phyloP scores from a whole-genome alignment of 2,888 invertebrate species.

The Paralinhomoeus sp. region DNA sequence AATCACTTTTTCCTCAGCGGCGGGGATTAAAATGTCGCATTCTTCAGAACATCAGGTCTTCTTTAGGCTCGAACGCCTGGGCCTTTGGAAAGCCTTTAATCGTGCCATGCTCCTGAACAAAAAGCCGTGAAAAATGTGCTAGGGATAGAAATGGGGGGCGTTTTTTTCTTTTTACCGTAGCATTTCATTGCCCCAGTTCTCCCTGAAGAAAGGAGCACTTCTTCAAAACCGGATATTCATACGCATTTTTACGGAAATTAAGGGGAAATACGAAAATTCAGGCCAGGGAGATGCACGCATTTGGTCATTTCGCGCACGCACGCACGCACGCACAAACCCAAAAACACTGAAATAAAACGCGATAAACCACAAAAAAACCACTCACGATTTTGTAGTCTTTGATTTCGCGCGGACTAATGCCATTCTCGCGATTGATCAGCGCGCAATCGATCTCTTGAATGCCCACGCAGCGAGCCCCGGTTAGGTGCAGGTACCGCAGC shows the following conservation, averaged over 20 bases:
- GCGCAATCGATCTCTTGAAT: constrained; percentile 68
- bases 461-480: constrained; percentile 74
- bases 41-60: constrained; percentile 55
- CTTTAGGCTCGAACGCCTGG: constrained; percentile 43
- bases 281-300: neutral
- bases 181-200: too few relatives aligned
- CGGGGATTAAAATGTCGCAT: constrained; percentile 88
- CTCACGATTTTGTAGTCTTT: constrained; percentile 22
- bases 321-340: too few relatives aligned
- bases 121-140: too few relatives aligned
- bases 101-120: constrained; percentile 47
- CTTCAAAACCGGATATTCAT: too few relatives aligned
- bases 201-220: too few relatives aligned
- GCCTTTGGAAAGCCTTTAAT: constrained; percentile 75
- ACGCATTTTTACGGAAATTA: too few relatives aligned
- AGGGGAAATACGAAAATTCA: too few relatives aligned
- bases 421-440: constrained; percentile 66
- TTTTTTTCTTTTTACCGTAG: too few relatives aligned
- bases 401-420: constrained; percentile 62
- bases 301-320: too few relatives aligned
- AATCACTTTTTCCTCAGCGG: constrained; percentile 81
- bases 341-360: too few relatives aligned
- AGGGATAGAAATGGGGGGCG: too few relatives aligned
- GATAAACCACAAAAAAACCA: too few relatives aligned
- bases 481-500: constrained; percentile 64